Conservation (phyloP, 2,888 invertebrate species). For the Cantharis nigra region DNA sequence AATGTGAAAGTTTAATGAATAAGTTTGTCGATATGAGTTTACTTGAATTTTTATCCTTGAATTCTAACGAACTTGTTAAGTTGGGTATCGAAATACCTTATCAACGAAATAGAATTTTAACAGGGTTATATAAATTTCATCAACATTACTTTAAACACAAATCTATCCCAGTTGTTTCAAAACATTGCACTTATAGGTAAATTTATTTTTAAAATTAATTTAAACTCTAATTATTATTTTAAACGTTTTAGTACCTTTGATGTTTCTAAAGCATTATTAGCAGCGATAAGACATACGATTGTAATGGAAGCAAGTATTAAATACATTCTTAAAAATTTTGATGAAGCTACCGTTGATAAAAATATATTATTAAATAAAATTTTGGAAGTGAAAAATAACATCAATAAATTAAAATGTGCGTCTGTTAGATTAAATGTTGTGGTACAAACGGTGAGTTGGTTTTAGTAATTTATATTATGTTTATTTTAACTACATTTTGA, state of each 20-base stretch:
- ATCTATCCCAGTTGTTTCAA: constrained; percentile 47
- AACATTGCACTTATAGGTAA: constrained; percentile 54
- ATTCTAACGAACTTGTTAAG: constrained; percentile 61
- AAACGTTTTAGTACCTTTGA: constrained; percentile 60
- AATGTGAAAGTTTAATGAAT: constrained; percentile 59
- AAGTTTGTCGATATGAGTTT: constrained; percentile 61
- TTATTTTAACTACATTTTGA: background rate
- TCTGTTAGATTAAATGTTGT: background rate
- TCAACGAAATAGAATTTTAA: constrained; percentile 62
- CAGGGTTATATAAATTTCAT: constrained; percentile 64
- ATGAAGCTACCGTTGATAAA: background rate
- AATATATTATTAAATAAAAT: background rate
- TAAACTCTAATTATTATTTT: background rate
- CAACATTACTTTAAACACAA: constrained; percentile 61
- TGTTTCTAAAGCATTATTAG: constrained; percentile 60
- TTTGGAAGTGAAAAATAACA: constrained; percentile 2
- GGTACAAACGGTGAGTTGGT: background rate
- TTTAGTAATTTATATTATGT: background rate
- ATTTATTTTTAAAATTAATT: constrained; percentile 8
- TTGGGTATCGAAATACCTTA: constrained; percentile 65
- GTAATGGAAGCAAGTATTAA: constrained; percentile 63
- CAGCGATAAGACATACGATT: constrained; percentile 62
- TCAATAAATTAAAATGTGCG: background rate
- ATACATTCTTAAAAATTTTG: constrained; percentile 49
- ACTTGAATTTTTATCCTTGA: constrained; percentile 61